Evolutionary conservation across 30 jellyfish, hydroid and myxozoan species (phyloP).

Genomic region (Aurelia aurita complex sp. Pacific): DNA sequence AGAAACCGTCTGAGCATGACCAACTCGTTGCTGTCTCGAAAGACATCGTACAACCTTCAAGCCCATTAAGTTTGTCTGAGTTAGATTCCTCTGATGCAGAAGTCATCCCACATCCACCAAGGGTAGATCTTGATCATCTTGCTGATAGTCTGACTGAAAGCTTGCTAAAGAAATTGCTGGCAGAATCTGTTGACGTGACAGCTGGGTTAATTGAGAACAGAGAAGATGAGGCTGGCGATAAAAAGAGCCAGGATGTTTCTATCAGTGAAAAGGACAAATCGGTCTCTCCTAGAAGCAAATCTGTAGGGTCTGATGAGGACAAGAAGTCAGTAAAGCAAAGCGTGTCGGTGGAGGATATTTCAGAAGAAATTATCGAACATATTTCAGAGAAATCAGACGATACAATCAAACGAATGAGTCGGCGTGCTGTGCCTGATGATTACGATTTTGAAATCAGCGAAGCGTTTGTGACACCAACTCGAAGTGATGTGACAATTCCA

Average conservation of each 20-base stretch:
- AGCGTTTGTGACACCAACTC: conserved; percentile 65
- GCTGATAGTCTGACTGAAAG: conserved; percentile 89
- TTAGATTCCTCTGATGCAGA: conserved; percentile 63
- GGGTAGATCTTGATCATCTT: conserved; percentile 60
- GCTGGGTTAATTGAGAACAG: not conserved
- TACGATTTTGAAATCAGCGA: conserved; percentile 51
- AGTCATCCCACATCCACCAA: conserved; percentile 59
- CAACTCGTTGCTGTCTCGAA: not conserved
- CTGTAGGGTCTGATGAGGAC: not conserved
- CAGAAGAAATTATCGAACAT: conserved; percentile 36
- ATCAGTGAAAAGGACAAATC: not conserved
- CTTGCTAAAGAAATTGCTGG: conserved; percentile 58
- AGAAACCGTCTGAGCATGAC: not conserved
- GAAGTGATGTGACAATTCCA: conserved; percentile 2
- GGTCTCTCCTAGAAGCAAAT: not conserved
- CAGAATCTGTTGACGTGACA: conserved; percentile 49
- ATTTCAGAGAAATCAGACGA: conserved; percentile 57
- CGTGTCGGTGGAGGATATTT: conserved; percentile 5
- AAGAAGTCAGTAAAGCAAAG: not conserved
- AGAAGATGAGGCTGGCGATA: not conserved
- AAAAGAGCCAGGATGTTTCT: not conserved
- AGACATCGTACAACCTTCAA: conserved; percentile 1
- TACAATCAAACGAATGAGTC: conserved; percentile 38
- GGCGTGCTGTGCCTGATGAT: conserved; percentile 24
- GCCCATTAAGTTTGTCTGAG: conserved; percentile 48